Evolutionary conservation across 1,140 invertebrate genomes (phyloP).

Genomic region (Drosophila lacteicornis): DNA sequence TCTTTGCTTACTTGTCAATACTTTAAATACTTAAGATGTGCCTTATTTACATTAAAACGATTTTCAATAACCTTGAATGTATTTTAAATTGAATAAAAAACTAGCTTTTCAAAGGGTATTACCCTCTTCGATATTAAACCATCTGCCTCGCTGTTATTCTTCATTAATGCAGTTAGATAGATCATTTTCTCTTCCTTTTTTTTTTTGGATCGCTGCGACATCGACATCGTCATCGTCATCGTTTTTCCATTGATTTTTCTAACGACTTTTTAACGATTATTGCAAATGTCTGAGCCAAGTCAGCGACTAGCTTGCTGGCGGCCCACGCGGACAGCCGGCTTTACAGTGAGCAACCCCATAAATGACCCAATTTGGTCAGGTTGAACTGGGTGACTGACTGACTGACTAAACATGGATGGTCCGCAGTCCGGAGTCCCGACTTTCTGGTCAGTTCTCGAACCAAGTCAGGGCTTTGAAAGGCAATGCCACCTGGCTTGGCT

Average conservation of each 20-base stretch:
- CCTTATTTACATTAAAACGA: too few relatives aligned
- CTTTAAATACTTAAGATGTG: too few relatives aligned
- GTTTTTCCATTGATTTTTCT: slow-evolving; percentile 72
- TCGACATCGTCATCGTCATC: slow-evolving; percentile 64
- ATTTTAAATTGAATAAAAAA: too few relatives aligned
- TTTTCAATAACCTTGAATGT: too few relatives aligned
- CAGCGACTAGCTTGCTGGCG: slow-evolving; percentile 33
- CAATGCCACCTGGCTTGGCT: slow-evolving; percentile 12
- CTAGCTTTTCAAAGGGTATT: not conserved
- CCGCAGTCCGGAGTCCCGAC: slow-evolving; percentile 11
- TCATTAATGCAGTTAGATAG: slow-evolving; percentile 62
- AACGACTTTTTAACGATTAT: slow-evolving; percentile 81
- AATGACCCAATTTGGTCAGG: slow-evolving; percentile 80
- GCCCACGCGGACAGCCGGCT: slow-evolving; percentile 45
- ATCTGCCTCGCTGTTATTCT: not conserved
- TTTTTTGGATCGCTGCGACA: slow-evolving; percentile 35
- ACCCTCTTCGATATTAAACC: not conserved
- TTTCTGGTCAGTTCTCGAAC: slow-evolving; percentile 43
- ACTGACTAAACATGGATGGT: slow-evolving; percentile 29
- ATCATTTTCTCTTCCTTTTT: slow-evolving; percentile 20
- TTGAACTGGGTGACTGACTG: slow-evolving; percentile 51
- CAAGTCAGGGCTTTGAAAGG: slow-evolving; percentile 35
- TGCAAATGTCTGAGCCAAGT: slow-evolving; percentile 65
- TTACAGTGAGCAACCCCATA: slow-evolving; percentile 60
- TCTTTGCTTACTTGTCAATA: too few relatives aligned